A percentile compares a stretch with the other conserved stretches of the same genome.
These are phyloP conservation scores for Chymomyza amoena DNA, from an alignment of 2,888 invertebrate species.

Conservation along the genomic window DNA sequence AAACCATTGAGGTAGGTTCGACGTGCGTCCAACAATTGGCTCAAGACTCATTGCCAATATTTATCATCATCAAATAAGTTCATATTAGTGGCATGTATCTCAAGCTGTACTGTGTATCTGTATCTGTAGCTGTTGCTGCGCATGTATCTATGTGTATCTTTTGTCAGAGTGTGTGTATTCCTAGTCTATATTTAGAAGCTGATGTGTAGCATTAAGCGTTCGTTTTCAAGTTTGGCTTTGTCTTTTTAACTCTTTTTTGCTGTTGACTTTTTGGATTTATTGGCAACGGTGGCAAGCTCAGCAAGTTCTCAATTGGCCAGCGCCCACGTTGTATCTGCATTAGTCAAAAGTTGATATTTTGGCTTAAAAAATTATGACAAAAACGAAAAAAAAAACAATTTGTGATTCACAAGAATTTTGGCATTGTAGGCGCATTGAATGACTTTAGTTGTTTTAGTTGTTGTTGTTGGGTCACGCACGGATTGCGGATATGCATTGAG, in stretches of 20 bases:
- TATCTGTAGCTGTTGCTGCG: not conserved
- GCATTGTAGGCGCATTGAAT: no score
- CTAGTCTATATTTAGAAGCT: slow-evolving; percentile 72
- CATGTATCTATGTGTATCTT: not conserved
- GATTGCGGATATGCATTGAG: not conserved
- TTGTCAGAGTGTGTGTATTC: not conserved
- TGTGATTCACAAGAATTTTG: not conserved
- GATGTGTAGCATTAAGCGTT: slow-evolving; percentile 38
- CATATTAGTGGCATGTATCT: slow-evolving; percentile 8
- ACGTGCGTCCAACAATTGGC: slow-evolving; percentile 14
- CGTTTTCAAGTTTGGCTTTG: slow-evolving; percentile 1
- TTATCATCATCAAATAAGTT: slow-evolving; percentile 68
- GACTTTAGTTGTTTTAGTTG: no score
- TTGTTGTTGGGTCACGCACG: no score
- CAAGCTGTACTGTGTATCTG: no score
- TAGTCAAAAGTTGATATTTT: not conserved
- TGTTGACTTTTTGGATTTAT: slow-evolving; percentile 1
- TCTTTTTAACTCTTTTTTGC: slow-evolving; percentile 7
- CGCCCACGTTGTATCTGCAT: not conserved
- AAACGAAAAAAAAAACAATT: not conserved
- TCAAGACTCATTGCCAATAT: slow-evolving; percentile 68
- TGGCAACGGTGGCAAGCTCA: not conserved
- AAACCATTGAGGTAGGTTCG: slow-evolving; percentile 67
- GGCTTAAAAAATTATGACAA: not conserved
- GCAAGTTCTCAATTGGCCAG: not conserved